Conservation (phyloP, 2,113 vertebrate species). For the pig (Sus scrofa) region DNA sequence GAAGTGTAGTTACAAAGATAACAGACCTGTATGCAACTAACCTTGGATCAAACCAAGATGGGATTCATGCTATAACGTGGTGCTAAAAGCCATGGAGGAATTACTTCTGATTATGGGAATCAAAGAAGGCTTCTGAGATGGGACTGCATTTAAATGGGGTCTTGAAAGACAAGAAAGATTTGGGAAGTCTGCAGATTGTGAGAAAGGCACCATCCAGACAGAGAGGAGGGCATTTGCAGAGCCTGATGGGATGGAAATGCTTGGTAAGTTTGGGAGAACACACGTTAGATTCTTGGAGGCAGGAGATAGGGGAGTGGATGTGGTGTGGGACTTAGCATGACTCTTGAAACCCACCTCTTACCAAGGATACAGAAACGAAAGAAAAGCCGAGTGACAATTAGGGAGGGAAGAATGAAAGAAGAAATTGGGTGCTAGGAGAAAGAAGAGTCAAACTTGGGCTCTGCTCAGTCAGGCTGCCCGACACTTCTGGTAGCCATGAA, state of each 20-base stretch:
- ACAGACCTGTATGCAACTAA: not conserved
- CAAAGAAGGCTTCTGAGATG: not conserved
- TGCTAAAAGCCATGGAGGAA: not conserved
- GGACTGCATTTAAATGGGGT: not conserved
- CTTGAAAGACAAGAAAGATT: constrained; percentile 20
- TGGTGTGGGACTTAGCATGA: not conserved
- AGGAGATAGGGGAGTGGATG: not conserved
- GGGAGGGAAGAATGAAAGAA: not conserved
- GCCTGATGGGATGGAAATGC: not conserved
- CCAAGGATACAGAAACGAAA: not conserved
- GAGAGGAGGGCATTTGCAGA: not conserved
- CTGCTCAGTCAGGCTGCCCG: not conserved
- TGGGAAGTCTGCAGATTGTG: not conserved
- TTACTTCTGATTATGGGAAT: not conserved
- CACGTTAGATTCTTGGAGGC: not conserved
- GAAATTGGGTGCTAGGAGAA: not conserved
- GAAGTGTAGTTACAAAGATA: not conserved
- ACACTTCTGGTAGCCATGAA: not conserved
- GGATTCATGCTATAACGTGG: not conserved
- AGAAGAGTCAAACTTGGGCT: not conserved
- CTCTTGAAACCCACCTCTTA: not conserved
- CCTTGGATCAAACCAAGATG: not conserved
- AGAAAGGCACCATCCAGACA: not conserved
- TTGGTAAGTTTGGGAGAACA: not conserved
- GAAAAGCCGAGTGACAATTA: not conserved